Percentiles rank a stretch among this genome's conserved stretches.
These are phyloP conservation scores for Oreochromis spilurus DNA, from an alignment of 2,113 vertebrate species.

Conservation along the genomic window DNA sequence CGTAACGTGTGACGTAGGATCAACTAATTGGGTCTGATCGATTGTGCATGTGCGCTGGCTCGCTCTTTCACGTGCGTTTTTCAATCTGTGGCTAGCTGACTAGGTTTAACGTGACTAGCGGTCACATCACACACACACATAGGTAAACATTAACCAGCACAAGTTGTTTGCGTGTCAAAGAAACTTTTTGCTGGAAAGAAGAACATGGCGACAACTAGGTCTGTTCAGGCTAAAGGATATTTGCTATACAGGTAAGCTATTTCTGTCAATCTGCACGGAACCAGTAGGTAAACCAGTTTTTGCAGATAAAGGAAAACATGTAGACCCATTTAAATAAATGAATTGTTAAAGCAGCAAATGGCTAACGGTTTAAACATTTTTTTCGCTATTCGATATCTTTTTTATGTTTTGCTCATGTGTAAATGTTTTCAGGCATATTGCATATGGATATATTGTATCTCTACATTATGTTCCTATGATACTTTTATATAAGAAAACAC, in stretches of 20 bases:
- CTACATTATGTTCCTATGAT: neutral
- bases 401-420: neutral
- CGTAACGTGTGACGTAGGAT: neutral
- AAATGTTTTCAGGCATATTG: neutral
- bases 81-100: neutral
- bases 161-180: neutral
- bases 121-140: neutral
- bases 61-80: slow-evolving; percentile 4
- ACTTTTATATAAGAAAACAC: neutral
- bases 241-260: neutral
- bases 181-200: neutral
- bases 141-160: slow-evolving; percentile 61
- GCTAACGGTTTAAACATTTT: neutral
- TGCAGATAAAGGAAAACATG: neutral
- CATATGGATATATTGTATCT: neutral
- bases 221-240: neutral
- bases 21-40: slow-evolving; percentile 5
- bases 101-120: neutral
- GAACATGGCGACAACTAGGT: slow-evolving; percentile 51
- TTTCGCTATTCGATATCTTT: neutral
- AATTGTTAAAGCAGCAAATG: neutral
- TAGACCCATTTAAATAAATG: neutral
- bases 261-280: neutral
- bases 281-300: slow-evolving; percentile 34
- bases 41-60: neutral